Base-by-base conservation (phyloP, 2,888 invertebrate species). In the Rhagium mordax region DNA sequence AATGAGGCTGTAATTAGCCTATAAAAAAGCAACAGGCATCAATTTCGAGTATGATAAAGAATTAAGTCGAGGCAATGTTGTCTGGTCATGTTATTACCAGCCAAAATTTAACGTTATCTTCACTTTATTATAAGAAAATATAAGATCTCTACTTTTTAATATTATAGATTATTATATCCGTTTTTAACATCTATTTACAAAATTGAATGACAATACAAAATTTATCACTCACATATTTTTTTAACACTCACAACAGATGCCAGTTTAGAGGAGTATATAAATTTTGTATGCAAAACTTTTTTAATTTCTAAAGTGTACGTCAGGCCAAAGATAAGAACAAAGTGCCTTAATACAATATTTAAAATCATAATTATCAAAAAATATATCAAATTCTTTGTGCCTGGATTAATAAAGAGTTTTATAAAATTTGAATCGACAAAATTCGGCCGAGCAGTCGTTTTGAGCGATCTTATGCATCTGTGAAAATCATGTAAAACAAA, bases 381-480 rank as follows among this genome's bases (percentile, higher is more conserved):
- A 69, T 62, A 69, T 59, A 20, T 61, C 48, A 24, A 68, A 71
- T 70, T 47, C 55, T 71, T 72, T 57, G 59, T 24, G 61, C 47
- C 53, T 53, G 49, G 62, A 53, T 27, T 49, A 57, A 48, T 48
- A 61, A 61, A 61, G 13, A 69, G 62, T 73, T 71, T 78, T 71
- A 74, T 41, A 75, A 74, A 79, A 82, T 74, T 79, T 76, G 74
- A 79, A 81, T 80, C 75, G 71, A 81, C 70, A 81, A 76, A 75
- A 83, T 81, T 86, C 85, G 86, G 87, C 86, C 84, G 86, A 86
- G 85, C 86, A 85, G 79, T 83, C 86, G 87, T 87, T 87, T 87
- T 86, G 87, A 87, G 87, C 87, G 85, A 87, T 87, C 87, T 86
- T 87, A 87, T 87, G 87, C 87, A 87, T 87, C 87, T 87, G 87